Evolutionary conservation across 2,797 vertebrate species (phyloP), one percentile per base, ranked within the genome.

Genomic region (Myiothlypis chrysogaster): DNA sequence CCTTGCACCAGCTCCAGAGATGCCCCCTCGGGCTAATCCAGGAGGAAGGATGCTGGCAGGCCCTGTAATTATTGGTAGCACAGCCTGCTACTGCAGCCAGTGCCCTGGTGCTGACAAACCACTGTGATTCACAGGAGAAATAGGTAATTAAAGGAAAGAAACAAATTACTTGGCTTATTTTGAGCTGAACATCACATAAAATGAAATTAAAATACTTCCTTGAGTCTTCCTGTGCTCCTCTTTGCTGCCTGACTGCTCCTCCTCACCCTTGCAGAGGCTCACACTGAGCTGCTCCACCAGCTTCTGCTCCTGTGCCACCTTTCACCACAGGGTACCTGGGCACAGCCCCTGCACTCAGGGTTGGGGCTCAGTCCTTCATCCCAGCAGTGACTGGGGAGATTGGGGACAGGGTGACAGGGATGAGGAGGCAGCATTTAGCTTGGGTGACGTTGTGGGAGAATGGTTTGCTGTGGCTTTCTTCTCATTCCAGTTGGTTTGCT

Each of bases 71-170:
- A 83, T 14, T 80, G 81, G 89, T 2, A 64, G 66, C 78, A 70
- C 2, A 24, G 89, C 27, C 87, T 75, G 87, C 84, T 85, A 43
- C 78, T 84, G 71, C 81, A 95, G 92, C 73, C 78, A 56, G 39
- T 35, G 95, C 64, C 84, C 91, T 80, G 91, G 75, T 3, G 3
- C 89, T 87, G 92, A 44, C 37, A 35, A 89, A 77, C 87, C 91
- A 71, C 65, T 4, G 41, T 78, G 87, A 95, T 93, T 96, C 89
- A 94, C 76, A 52, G 76, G 57, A 94, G 82, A 44, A 89, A 69
- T 0, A 77, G 65, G 85, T 93, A 92, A 94, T 93, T 94, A 94
- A 91, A 93, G 91, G 89, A 73, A 94, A 95, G 94, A 83, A 92
- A 61, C 71, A 19, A 93, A 93, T 85, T 86, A 61, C 72, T 89